Percentiles rank a stretch among this genome's conserved stretches.
These are phyloP conservation scores for Euplagia quadripunctaria DNA, from an alignment of 2,888 invertebrate species.

Conservation along the genomic window DNA sequence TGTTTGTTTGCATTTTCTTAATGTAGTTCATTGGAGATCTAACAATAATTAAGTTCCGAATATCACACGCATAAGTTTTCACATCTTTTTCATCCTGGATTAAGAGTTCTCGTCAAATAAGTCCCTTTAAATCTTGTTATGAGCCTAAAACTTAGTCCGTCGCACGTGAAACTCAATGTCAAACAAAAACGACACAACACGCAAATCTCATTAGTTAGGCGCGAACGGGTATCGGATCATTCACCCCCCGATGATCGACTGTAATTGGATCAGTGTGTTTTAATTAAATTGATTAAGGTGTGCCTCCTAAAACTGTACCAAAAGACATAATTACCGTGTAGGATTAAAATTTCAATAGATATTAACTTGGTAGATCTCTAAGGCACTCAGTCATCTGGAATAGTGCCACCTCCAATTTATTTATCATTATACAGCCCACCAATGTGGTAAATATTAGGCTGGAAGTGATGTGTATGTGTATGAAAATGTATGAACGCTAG, in stretches of 20 bases:
- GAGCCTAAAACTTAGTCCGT: neutral
- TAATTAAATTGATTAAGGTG: conserved; percentile 17
- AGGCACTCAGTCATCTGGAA: neutral
- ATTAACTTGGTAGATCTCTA: neutral
- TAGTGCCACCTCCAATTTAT: neutral
- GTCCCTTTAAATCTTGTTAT: conserved; percentile 5
- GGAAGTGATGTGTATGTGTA: no score
- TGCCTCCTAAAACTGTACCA: neutral
- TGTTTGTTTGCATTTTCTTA: no score
- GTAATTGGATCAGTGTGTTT: conserved; percentile 39
- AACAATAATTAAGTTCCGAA: no score
- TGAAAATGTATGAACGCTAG: no score
- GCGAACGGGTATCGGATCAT: conserved; percentile 34
- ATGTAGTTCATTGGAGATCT: no score
- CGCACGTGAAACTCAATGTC: conserved; percentile 31
- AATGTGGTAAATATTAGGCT: no score
- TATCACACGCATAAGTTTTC: no score
- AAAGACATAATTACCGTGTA: neutral
- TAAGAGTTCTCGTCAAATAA: no score
- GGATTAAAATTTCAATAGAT: neutral
- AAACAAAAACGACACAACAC: conserved; percentile 28
- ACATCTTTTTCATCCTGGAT: no score
- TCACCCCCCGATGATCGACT: conserved; percentile 28
- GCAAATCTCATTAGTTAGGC: conserved; percentile 43
- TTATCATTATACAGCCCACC: neutral